Evolutionary conservation across 2,888 invertebrate genomes (phyloP), one percentile per base, ranked within the genome.

Genomic region (Erebia palarica): DNA sequence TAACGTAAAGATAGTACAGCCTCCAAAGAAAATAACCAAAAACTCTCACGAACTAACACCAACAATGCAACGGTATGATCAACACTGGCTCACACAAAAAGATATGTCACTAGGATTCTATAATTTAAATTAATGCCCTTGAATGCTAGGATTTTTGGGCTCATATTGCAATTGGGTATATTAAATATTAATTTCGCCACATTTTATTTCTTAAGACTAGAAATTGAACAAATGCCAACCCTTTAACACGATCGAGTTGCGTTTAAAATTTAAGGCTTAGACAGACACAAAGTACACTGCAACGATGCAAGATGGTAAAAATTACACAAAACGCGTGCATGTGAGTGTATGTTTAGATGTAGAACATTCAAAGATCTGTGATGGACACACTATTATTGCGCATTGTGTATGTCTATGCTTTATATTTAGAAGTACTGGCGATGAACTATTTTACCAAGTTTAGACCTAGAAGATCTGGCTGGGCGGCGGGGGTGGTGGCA

Each of bases 401-500:
- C 55, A 9, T 18, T 55, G 55, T 18, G 3, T 55, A 16, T 55
- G 9, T 18, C 55, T 55, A 55, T 7, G 55, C 18, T 18, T 55
- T 72, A 74, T 59, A 68, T 51, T 69, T 47, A 65, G 61, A 70
- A 65, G 71, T 75, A 79, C 71, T 77, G 77, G 80, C 77, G 82
- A 82, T 80, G 79, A 78, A 82, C 80, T 79, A 78, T 79, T 78
- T 79, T 77, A 76, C 74, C 79, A 77, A 79, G 73, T 78, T 68
- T 76, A 77, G 80, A 81, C 78, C 82, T 88, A 94, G 83, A 94
- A 94, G 82, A 94, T 94, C 84, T 94, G 94, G 87, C 94, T 94
- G 82, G 86, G 88, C 73, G 85, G 93, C 81, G 88, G 90, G 72
- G 90, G 91, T 81, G 95, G 95, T 82, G 95, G 95, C 86, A 95